A percentile compares a stretch with the other conserved stretches of the same genome.
These are phyloP conservation scores for Sesia apiformis DNA, from an alignment of 2,888 invertebrate species.

Conservation along the genomic window DNA sequence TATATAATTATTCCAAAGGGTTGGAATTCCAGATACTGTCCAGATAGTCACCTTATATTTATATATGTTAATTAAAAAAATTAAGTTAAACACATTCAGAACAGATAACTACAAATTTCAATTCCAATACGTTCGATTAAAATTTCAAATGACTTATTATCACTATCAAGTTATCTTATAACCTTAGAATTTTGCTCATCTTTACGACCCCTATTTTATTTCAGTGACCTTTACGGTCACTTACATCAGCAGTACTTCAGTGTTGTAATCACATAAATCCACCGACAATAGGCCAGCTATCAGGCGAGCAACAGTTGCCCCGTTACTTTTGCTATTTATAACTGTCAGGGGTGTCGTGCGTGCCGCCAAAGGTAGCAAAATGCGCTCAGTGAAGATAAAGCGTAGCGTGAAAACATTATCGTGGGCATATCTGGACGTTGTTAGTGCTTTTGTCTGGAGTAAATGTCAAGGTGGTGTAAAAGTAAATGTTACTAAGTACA, in stretches of 20 bases:
- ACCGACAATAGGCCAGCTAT: not conserved
- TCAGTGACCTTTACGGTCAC: slow-evolving; percentile 5
- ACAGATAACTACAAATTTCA: no score
- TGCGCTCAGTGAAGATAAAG: not conserved
- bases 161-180: no score
- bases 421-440: slow-evolving; percentile 2
- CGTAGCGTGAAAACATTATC: slow-evolving; percentile 4
- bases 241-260: slow-evolving; percentile 35
- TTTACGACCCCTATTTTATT: no score
- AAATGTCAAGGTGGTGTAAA: slow-evolving; percentile 8
- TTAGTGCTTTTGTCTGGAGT: slow-evolving; percentile 4
- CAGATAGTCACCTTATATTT: no score
- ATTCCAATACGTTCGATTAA: no score
- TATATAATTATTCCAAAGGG: no score
- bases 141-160: no score
- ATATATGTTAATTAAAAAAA: no score
- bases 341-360: slow-evolving; percentile 1
- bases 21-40: no score
- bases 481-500: not conserved
- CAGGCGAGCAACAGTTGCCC: not conserved
- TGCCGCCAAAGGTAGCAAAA: not conserved
- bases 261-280: no score
- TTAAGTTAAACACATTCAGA: no score
- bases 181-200: no score
- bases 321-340: not conserved